phyloP scores from a whole-genome alignment of 2,888 invertebrate species.

The Drosophila borealis region DNA sequence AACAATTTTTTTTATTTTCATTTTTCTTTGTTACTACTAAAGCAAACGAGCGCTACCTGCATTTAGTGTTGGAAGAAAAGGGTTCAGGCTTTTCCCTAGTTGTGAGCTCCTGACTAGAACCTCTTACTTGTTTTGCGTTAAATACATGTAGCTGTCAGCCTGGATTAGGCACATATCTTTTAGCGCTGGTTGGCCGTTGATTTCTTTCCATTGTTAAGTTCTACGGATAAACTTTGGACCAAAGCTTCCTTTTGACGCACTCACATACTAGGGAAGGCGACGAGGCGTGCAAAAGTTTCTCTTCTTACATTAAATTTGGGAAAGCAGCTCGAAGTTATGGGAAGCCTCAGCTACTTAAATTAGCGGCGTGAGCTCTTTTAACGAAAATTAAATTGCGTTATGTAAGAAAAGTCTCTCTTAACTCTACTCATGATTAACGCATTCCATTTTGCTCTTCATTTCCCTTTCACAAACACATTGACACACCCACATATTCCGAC shows the following conservation, averaged over 20 bases:
- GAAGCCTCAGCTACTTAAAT: conserved; percentile 61
- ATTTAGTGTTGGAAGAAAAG: too few relatives aligned
- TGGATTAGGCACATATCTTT: conserved; percentile 72
- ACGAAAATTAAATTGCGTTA: conserved; percentile 78
- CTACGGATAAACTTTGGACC: conserved; percentile 53
- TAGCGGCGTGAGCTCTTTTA: conserved; percentile 72
- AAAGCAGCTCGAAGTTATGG: conserved; percentile 20
- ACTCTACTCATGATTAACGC: conserved; percentile 75
- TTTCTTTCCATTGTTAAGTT: conserved; percentile 43
- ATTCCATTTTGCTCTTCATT: conserved; percentile 74
- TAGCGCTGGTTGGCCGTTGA: conserved; percentile 46
- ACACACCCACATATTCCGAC: conserved; percentile 5
- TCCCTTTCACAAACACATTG: conserved; percentile 37
- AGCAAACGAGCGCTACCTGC: too few relatives aligned
- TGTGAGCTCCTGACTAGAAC: too few relatives aligned
- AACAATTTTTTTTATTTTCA: too few relatives aligned
- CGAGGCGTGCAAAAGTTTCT: conserved; percentile 78
- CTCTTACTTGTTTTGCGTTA: conserved; percentile 50
- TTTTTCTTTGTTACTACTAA: too few relatives aligned
- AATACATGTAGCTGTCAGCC: conserved; percentile 69
- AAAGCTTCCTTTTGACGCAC: conserved; percentile 68
- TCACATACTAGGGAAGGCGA: conserved; percentile 53
- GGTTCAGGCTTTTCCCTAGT: too few relatives aligned
- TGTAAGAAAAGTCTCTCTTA: conserved; percentile 46
- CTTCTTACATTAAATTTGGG: conserved; percentile 68